Evolutionary conservation across 1,140 invertebrate species (phyloP).

Genomic region (Pentalonia nigronervosa): DNA sequence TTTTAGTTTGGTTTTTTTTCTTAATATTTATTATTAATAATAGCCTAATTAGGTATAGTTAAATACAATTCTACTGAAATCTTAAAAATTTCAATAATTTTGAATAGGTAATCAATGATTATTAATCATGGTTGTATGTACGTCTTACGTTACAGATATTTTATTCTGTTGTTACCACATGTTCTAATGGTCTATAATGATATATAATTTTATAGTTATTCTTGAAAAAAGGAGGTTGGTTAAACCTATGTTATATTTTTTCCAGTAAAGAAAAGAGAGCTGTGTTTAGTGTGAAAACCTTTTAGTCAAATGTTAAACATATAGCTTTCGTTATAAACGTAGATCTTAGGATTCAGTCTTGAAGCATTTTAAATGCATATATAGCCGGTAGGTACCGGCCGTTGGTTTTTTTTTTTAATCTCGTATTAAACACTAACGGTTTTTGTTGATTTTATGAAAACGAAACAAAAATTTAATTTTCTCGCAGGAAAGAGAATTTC

Average conservation of each 20-base stretch:
- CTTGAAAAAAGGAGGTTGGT: background rate
- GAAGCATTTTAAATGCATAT: background rate
- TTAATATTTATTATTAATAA: background rate
- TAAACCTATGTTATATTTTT: background rate
- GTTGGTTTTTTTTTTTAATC: background rate
- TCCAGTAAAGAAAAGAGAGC: background rate
- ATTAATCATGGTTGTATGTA: background rate
- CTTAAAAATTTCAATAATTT: background rate
- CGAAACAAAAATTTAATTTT: background rate
- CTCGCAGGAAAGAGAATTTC: background rate
- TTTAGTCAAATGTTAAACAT: slow-evolving; percentile 18
- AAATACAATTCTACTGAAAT: background rate
- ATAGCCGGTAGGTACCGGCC: background rate
- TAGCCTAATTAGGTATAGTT: background rate
- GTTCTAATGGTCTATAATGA: background rate
- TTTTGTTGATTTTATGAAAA: background rate
- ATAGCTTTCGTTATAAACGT: slow-evolving; percentile 2
- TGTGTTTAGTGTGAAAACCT: background rate
- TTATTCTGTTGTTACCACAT: background rate
- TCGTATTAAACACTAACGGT: background rate
- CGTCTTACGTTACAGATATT: background rate
- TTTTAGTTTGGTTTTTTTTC: background rate
- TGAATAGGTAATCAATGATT: no score
- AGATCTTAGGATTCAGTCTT: background rate
- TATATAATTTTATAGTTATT: background rate